Percentiles rank a stretch among this genome's conserved stretches.
These are phyloP conservation scores for Lepidurus couesii DNA, from an alignment of 1,140 invertebrate genomes.

Conservation along the genomic window DNA sequence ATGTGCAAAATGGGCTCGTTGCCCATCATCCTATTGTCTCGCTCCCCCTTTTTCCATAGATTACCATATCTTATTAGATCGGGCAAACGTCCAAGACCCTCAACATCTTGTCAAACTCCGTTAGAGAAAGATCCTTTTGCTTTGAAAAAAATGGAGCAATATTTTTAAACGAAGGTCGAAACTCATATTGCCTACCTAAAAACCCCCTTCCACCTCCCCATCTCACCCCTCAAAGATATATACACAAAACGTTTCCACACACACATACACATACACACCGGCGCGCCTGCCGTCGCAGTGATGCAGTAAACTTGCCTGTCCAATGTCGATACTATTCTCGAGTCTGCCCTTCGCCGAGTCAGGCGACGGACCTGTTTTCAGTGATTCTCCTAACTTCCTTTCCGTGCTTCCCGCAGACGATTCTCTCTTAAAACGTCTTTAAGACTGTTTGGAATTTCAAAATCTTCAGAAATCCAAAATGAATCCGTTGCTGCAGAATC, in stretches of 20 bases:
- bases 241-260: slow-evolving; percentile 15
- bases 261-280: slow-evolving; percentile 7
- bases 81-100: no score
- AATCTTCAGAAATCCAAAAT: background rate
- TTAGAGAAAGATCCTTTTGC: background rate
- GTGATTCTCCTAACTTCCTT: slow-evolving; percentile 1
- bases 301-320: background rate
- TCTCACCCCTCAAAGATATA: slow-evolving; percentile 6
- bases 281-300: background rate
- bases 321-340: slow-evolving; percentile 8
- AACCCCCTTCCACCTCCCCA: background rate
- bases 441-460: no score
- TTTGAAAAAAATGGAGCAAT: background rate
- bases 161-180: slow-evolving; percentile 16
- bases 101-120: no score
- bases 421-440: background rate
- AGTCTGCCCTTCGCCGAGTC: background rate
- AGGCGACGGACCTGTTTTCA: slow-evolving; percentile 13
- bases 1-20: no score
- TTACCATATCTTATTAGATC: no score
- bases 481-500: slow-evolving; percentile 1
- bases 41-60: no score
- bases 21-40: no score
- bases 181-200: background rate
- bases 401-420: background rate